A percentile compares a stretch with the other conserved stretches of the same genome.
These are phyloP conservation scores for Hirtodrosophila histrioides DNA, from an alignment of 2,888 invertebrate species.

Conservation along the genomic window DNA sequence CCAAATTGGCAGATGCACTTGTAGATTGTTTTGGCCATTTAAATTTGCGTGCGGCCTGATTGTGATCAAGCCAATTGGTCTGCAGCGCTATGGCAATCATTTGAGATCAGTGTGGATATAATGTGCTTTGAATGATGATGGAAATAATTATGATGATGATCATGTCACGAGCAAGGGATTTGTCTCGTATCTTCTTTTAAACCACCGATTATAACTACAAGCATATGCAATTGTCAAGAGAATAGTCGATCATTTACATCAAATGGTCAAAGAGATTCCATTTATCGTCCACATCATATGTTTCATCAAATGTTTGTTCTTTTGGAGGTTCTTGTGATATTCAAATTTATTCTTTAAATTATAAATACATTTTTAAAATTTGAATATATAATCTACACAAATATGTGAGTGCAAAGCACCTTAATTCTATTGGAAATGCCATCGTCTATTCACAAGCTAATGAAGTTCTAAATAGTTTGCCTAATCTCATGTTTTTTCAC, in stretches of 20 bases:
- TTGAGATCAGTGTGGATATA: constrained; percentile 15
- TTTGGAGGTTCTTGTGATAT: too few species aligned
- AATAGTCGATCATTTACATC: too few species aligned
- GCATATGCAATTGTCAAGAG: too few species aligned
- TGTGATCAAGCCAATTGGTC: constrained; percentile 44
- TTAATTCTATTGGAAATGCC: constrained; percentile 5
- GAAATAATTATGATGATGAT: constrained; percentile 3
- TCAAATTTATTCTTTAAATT: too few species aligned
- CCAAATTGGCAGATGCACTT: constrained; percentile 56
- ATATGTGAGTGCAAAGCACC: constrained; percentile 27
- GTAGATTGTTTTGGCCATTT: constrained; percentile 37
- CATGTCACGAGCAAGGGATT: too few species aligned
- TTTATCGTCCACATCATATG: too few species aligned
- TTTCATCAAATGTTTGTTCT: too few species aligned
- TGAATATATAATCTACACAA: too few species aligned
- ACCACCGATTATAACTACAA: too few species aligned
- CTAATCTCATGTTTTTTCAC: constrained; percentile 77
- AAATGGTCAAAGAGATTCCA: too few species aligned
- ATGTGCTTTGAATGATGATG: constrained; percentile 12
- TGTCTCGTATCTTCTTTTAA: too few species aligned
- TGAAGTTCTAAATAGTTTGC: constrained; percentile 63
- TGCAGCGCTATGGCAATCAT: constrained; percentile 9
- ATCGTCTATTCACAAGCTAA: constrained; percentile 21
- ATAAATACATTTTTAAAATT: too few species aligned
- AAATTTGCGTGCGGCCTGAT: constrained; percentile 30